Evolutionary conservation across 2,888 invertebrate species (phyloP), one percentile per base, ranked within the genome.

Genomic region (Deilephila porcellus): DNA sequence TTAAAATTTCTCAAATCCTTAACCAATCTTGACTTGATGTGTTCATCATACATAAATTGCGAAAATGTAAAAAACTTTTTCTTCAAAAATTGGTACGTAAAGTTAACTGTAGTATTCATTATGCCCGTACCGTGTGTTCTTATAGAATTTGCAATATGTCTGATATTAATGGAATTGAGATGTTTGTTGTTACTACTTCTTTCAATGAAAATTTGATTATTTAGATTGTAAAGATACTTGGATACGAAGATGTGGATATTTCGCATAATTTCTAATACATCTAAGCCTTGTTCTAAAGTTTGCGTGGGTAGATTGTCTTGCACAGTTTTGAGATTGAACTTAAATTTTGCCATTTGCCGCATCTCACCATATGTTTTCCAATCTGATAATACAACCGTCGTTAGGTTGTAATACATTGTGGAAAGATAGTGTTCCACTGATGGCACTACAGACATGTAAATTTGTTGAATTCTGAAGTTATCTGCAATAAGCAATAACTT

Each of bases 291-390:
- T 88, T 99, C 99, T 74, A 99, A 94, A 0, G 99, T 99, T 90
- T 99, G 99, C 82, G 98, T 98, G 0, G 99, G 99, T 71, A 99
- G 95, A 90, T 98, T 97, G 86, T 99, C 98, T 86, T 99, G 98
- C n/a, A 98, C 96, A 0, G 98, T 97, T 25, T 96, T 95, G 53
- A 99, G 91, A 75, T 96, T 96, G 82, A 98, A 97, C 88, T 98
- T 98, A 81, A 98, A 96, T 84, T 95, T 95, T 0, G 99, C 99
- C 89, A 99, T 95, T 86, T 97, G 97, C 76, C 99, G 96, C 99
- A 99, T 99, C 92, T 98, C 98, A 25, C 98, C 97, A 88, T 99
- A 99, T 0, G 98, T 99, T 90, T 97, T 98, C 98, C 99, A 99
- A 91, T 99, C 99, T 81, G 99, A 99, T 67, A 99, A 94, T 8